Evolutionary conservation across 2,113 vertebrate genomes (phyloP), one percentile per base, ranked within the genome.

Genomic region (Paralichthys olivaceus): DNA sequence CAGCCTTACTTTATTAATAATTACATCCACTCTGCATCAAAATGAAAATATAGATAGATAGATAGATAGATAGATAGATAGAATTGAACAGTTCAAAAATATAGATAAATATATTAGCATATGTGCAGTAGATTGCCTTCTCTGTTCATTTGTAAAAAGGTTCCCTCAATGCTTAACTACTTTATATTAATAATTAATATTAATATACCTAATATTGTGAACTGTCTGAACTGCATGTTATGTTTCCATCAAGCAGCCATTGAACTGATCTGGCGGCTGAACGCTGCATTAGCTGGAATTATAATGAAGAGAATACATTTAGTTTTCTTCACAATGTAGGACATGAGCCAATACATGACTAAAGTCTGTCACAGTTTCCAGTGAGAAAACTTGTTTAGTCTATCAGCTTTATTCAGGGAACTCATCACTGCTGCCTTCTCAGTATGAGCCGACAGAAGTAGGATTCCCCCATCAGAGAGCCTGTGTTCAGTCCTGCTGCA

Each of bases 301-400:
- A 64, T 56, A 72, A 55, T 64, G 51, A 79, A 78, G 66, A 65
- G 69, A 71, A 69, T 66, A 72, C 77, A 53, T 81, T 75, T 37
- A 75, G 62, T 49, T 77, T 75, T 55, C 68, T 63, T 58, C 54
- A 43, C 56, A 61, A 62, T 49, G 68, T 79, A 58, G 13, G 49
- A 85, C 78, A 66, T 58, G 40, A 90, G 69, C 60, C 74, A 74
- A 70, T 76, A 81, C 64, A 77, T 64, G 69, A 79, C 66, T 72
- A 45, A 75, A 75, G 43, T 79, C 61, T 75, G 69, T 61, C 28
- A 59, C 49, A 72, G 9, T 78, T 65, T 65, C 59, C 11, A 66
- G 11, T 5, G 56, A 69, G 45, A 57, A 54, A 71, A 57, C 65
- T 80, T 75, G 57, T 62, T 76, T 59, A 67, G 74, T 78, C 59